Evolutionary conservation across 2,888 invertebrate genomes (phyloP).

Genomic region (Dynastes maya): DNA sequence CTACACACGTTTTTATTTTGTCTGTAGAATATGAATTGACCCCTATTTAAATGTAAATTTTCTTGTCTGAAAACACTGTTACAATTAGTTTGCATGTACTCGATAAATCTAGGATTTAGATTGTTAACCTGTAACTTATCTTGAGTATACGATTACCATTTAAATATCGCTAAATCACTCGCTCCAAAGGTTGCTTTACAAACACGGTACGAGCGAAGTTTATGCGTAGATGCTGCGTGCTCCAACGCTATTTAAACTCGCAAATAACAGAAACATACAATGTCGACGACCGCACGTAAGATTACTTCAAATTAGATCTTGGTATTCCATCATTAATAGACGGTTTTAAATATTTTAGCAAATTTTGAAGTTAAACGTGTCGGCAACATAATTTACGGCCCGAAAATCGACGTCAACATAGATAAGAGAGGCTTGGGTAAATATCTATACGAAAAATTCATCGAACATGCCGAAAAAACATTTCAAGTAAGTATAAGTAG

Average conservation of each 20-base stretch:
- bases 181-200: no score
- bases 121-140: no score
- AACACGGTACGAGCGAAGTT: no score
- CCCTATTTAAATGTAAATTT: no score
- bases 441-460: slow-evolving; percentile 51
- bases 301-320: not conserved
- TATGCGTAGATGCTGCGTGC: no score
- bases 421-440: slow-evolving; percentile 52
- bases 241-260: not conserved
- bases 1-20: no score
- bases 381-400: slow-evolving; percentile 42
- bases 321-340: not conserved
- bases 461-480: slow-evolving; percentile 45
- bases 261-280: not conserved
- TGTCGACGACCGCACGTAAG: not conserved
- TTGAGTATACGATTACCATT: no score
- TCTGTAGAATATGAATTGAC: no score
- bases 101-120: no score
- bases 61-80: no score
- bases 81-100: no score
- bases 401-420: not conserved
- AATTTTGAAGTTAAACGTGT: slow-evolving; percentile 25
- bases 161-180: no score
- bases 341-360: not conserved
- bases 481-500: slow-evolving; percentile 51